A percentile compares a stretch with the other conserved stretches of the same genome.
Conservation (phyloP, 2,888 invertebrate genomes). For the Ischnus inquisitorius region DNA sequence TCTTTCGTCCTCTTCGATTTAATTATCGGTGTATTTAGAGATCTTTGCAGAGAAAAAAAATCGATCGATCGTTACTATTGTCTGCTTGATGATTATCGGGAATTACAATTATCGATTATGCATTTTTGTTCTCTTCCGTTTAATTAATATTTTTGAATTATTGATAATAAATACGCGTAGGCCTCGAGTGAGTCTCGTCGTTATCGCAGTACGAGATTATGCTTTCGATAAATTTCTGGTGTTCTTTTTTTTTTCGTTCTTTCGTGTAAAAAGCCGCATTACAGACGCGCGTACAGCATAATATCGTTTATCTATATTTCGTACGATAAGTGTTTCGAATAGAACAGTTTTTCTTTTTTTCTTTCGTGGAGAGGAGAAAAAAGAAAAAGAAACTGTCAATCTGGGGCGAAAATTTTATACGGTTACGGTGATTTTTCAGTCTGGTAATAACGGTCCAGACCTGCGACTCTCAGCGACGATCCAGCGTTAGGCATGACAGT, state of each 20-base stretch:
- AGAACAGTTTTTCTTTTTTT: background rate
- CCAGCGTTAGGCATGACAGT: constrained; percentile 60
- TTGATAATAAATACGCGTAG: constrained; percentile 62
- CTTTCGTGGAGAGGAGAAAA: background rate
- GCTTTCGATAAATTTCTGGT: constrained; percentile 42
- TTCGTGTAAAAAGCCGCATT: constrained; percentile 63
- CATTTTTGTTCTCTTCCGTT: constrained; percentile 4
- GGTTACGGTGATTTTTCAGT: constrained; percentile 45
- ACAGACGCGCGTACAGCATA: constrained; percentile 39
- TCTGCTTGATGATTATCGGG: constrained; percentile 42
- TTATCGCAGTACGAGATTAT: constrained; percentile 40
- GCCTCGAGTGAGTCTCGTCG: constrained; percentile 66
- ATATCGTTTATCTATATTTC: constrained; percentile 31
- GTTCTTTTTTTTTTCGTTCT: background rate
- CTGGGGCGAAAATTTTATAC: background rate
- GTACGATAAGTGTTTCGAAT: constrained; percentile 8
- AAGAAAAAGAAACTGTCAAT: background rate
- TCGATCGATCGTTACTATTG: background rate
- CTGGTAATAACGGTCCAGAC: constrained; percentile 35
- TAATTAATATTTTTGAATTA: background rate
- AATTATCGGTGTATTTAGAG: background rate
- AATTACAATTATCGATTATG: constrained; percentile 44
- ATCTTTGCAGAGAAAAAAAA: constrained; percentile 18
- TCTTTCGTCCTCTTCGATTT: constrained; percentile 7
- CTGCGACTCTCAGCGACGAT: constrained; percentile 43